These are phyloP conservation scores for Chironomus striatipennis DNA, from an alignment of 1,140 invertebrate genomes.

Conservation along the genomic window DNA sequence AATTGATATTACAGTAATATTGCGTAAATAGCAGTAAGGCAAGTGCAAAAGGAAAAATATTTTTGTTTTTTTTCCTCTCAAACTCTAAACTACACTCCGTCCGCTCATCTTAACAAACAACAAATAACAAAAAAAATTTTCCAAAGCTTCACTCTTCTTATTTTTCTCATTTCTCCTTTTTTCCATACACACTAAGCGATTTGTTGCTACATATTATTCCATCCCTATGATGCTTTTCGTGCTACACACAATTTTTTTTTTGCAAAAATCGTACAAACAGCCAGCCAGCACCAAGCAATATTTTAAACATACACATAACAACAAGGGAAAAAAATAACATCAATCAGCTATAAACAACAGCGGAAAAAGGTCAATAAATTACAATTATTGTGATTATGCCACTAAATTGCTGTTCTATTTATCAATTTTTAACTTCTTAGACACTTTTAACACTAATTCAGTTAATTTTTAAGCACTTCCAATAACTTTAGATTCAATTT, in stretches of 20 bases:
- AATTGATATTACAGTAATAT: background rate
- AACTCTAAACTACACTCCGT: background rate
- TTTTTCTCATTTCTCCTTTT: background rate
- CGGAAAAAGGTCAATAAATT: conserved; percentile 3
- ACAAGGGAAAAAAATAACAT: background rate
- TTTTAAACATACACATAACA: conserved; percentile 14
- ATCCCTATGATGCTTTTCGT: background rate
- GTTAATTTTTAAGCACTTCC: background rate
- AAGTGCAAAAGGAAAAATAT: background rate
- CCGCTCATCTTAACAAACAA: background rate
- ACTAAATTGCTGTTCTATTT: background rate
- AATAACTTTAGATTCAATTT: background rate
- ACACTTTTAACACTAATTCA: background rate
- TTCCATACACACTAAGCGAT: background rate
- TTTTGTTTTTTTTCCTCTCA: background rate
- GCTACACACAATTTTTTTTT: background rate
- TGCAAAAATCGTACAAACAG: background rate
- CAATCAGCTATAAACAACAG: conserved; percentile 12
- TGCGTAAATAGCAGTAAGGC: background rate
- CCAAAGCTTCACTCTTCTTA: background rate
- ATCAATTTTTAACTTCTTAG: background rate
- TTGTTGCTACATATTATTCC: background rate
- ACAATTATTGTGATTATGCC: conserved; percentile 8
- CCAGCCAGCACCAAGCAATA: background rate
- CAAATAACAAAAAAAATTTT: background rate